Evolutionary conservation across 2,113 vertebrate genomes (phyloP).

Genomic region (Vireo altiloquus): DNA sequence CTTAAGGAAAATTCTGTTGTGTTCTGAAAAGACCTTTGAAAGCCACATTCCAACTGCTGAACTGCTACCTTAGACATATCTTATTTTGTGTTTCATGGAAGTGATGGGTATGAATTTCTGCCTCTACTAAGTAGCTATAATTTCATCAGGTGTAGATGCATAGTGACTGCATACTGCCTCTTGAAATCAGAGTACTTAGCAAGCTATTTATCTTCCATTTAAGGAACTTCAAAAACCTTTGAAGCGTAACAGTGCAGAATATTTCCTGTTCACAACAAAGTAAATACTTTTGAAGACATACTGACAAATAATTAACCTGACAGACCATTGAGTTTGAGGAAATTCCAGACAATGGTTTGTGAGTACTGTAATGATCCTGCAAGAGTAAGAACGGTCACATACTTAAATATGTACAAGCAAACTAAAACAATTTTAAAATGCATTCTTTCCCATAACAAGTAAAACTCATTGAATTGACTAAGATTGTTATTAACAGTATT

Average conservation of each 20-base stretch:
- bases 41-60: not conserved
- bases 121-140: not conserved
- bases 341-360: not conserved
- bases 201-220: not conserved
- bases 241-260: not conserved
- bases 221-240: not conserved
- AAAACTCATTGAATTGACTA: not conserved
- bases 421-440: not conserved
- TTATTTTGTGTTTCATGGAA: not conserved
- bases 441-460: not conserved
- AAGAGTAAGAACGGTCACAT: not conserved
- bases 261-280: not conserved
- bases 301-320: not conserved
- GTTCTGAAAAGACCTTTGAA: not conserved
- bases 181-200: not conserved
- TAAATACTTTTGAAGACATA: not conserved
- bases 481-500: not conserved
- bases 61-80: not conserved
- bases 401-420: not conserved
- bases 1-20: not conserved
- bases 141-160: not conserved
- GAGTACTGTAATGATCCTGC: not conserved
- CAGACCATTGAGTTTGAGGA: not conserved
- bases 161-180: not conserved
- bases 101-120: not conserved